These are phyloP conservation scores for Oplegnathus fasciatus DNA, from an alignment of 2,113 vertebrate genomes.

Conservation along the genomic window DNA sequence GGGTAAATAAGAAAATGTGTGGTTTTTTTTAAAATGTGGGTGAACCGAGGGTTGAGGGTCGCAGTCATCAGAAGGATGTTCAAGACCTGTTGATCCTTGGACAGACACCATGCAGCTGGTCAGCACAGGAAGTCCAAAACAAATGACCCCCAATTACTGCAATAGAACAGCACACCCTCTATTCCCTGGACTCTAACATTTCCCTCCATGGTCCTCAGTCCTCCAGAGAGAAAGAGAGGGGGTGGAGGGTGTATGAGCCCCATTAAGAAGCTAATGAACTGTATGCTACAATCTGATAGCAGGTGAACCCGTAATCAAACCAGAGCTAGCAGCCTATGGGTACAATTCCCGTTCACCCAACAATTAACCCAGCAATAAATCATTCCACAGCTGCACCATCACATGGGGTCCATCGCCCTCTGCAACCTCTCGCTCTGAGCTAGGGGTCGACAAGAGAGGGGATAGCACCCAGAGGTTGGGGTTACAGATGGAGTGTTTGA, in stretches of 20 bases:
- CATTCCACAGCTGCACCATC: conserved; percentile 76
- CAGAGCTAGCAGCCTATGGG: conserved; percentile 52
- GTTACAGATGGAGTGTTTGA: conserved; percentile 81
- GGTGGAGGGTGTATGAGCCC: not conserved
- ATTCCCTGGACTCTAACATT: conserved; percentile 36
- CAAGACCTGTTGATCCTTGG: conserved; percentile 11
- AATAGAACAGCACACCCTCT: conserved; percentile 21
- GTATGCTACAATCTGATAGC: conserved; percentile 66
- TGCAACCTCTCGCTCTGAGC: conserved; percentile 53
- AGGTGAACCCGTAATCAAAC: conserved; percentile 72
- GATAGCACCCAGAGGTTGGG: conserved; percentile 69
- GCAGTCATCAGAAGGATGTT: conserved; percentile 16
- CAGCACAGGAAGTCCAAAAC: conserved; percentile 60
- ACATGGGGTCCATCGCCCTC: conserved; percentile 68
- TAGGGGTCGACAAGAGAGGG: conserved; percentile 67
- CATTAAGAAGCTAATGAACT: conserved; percentile 74
- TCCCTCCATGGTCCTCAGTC: conserved; percentile 16
- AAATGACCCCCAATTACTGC: conserved; percentile 60
- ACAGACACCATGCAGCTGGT: conserved; percentile 58
- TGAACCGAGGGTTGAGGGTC: conserved; percentile 15
- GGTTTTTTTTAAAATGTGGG: not conserved
- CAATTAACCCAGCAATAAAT: conserved; percentile 78
- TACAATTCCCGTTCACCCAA: conserved; percentile 63
- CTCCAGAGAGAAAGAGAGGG: conserved; percentile 31
- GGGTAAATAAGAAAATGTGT: not conserved